phyloP scores from a whole-genome alignment of 53 echinoderm and acorn worm genomes.

The Temnopleurus reevesii region DNA sequence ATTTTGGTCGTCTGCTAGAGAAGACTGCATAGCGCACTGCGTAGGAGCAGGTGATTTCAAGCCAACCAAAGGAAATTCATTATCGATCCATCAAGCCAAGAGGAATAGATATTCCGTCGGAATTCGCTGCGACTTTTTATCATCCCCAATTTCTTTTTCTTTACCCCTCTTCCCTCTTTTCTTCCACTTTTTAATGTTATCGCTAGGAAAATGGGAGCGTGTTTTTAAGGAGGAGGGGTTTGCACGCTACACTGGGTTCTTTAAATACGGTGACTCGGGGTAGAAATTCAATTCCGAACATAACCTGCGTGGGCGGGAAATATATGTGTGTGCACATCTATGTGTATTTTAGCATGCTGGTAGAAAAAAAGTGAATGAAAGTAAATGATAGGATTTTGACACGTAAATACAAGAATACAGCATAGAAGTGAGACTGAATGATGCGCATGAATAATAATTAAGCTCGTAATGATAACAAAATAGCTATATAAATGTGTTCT shows the following conservation, averaged over 20 bases:
- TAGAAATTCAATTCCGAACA: conserved; percentile 34
- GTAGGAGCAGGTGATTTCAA: conserved; percentile 43
- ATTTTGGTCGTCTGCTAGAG: conserved; percentile 30
- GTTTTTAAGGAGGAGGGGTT: conserved; percentile 2
- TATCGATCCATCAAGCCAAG: conserved; percentile 59
- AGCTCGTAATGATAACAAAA: too few species aligned
- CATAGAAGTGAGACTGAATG: too few species aligned
- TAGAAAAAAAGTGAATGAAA: not conserved
- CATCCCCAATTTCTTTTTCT: conserved; percentile 15
- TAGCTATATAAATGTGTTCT: too few species aligned
- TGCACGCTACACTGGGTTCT: conserved; percentile 28
- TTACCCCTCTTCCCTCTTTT: not conserved
- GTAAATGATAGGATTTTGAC: not conserved
- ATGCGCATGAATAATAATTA: too few species aligned
- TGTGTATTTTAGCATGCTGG: not conserved
- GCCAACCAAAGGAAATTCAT: conserved; percentile 60
- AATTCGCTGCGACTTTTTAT: conserved; percentile 1
- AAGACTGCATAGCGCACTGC: not conserved
- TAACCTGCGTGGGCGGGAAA: not conserved
- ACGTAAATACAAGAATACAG: too few species aligned
- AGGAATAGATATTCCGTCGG: conserved; percentile 58
- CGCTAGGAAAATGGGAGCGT: too few species aligned
- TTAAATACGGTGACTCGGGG: conserved; percentile 23
- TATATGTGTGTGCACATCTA: not conserved
- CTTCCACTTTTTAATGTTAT: conserved; percentile 2